These are phyloP conservation scores for Cantharis lateralis DNA, from an alignment of 2,888 invertebrate species.

Conservation along the genomic window DNA sequence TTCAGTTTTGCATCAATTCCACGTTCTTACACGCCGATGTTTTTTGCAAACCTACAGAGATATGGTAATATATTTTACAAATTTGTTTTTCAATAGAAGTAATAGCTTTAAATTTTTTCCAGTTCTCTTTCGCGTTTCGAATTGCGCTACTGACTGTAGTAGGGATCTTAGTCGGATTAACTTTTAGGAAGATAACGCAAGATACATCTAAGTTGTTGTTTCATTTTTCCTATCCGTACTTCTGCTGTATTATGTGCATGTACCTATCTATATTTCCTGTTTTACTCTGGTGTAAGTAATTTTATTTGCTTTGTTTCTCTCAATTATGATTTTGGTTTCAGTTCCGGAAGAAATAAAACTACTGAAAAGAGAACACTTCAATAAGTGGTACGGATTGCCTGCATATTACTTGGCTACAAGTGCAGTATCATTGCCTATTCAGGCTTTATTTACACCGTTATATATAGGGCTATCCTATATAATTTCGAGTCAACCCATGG, in stretches of 20 bases:
- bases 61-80: conserved; percentile 59
- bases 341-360: conserved; percentile 80
- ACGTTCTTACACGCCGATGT: conserved; percentile 70
- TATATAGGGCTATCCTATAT: conserved; percentile 74
- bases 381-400: conserved; percentile 81
- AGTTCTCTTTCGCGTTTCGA: conserved; percentile 75
- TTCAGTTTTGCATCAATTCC: conserved; percentile 70
- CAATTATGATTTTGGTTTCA: conserved; percentile 53
- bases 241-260: conserved; percentile 77
- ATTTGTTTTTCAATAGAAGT: neutral
- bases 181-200: conserved; percentile 75
- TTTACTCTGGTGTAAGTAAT: conserved; percentile 74
- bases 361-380: conserved; percentile 81
- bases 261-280: conserved; percentile 85
- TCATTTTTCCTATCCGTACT: conserved; percentile 84
- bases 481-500: conserved; percentile 78
- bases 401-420: conserved; percentile 79
- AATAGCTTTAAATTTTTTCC: conserved; percentile 42
- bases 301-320: conserved; percentile 4
- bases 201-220: conserved; percentile 82
- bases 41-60: conserved; percentile 76
- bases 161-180: conserved; percentile 69
- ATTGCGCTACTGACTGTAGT: conserved; percentile 69
- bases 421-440: conserved; percentile 72
- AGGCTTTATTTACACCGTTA: conserved; percentile 68